Base-by-base conservation (phyloP, 2,888 invertebrate species). In the Trilocha varians region DNA sequence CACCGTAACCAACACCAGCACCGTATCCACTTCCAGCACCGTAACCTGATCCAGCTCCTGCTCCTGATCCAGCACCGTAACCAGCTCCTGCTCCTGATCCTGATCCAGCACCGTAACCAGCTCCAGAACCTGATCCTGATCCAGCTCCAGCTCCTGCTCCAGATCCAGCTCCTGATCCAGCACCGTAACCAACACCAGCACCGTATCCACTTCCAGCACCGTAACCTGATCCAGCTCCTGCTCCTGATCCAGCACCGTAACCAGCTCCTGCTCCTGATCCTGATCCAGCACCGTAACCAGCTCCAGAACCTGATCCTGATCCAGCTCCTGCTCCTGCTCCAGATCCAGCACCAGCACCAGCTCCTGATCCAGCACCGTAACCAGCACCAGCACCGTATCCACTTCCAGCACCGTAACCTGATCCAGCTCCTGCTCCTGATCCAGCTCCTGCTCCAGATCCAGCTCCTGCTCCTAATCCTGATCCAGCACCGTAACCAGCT, bases 401-500 rank as follows among this genome's bases (percentile, higher is more conserved):
- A 40, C 40, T 34, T 16, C 40, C 48, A 14, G 36, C 42, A 18
- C 53, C 50, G 15, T 49, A 42, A 2, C 50, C 18, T 11, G 52
- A 25, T 2, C 46, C 5, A 13, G 43, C 46, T 42, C 39, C 44
- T 17, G 32, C 11, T 17, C 13, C 34, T 18, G 14, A 16, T 11
- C 9, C 4, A 13, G 17, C 9, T 13, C 17, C 13, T n/a, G 40
- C 33, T 14, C 13, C 13, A 14, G 35, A 5, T 4, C 9, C 33
- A 13, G 11, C 17, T 13, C 17, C 5, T 13, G 39, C 15, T 13
- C 44, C 34, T 34, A 36, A 47, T 9, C 9, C 32, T 11, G 6
- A n/a, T n/a, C n/a, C n/a, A n/a, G n/a, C n/a, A n/a, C n/a, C n/a
- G n/a, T 39, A 34, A 41, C 40, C 43, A 8, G 35, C 3, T 8